phyloP scores from a whole-genome alignment of 2,797 vertebrate genomes.

The Urophycis tenuis region DNA sequence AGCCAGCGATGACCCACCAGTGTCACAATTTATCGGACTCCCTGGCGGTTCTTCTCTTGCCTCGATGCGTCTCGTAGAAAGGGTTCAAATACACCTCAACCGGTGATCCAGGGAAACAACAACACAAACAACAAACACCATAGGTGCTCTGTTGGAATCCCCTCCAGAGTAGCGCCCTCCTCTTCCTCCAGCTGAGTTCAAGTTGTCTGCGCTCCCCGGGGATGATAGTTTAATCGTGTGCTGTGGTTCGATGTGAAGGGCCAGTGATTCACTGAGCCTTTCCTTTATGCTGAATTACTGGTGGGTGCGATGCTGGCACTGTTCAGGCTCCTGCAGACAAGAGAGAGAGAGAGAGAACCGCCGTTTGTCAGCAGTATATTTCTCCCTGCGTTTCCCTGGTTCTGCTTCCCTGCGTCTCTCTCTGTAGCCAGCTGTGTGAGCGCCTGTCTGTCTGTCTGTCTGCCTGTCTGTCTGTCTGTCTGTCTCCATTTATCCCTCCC shows the following conservation, averaged over 20 bases:
- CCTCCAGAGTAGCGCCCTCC: not conserved
- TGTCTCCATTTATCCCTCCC: not conserved
- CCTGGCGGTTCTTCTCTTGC: too few relatives aligned
- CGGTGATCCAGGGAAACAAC: not conserved
- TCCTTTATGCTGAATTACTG: constrained; percentile 44
- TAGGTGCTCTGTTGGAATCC: not conserved
- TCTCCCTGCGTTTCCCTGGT: constrained; percentile 4
- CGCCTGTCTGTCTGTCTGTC: not conserved
- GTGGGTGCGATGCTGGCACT: constrained; percentile 38
- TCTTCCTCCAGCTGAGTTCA: not conserved
- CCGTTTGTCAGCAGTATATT: constrained; percentile 39
- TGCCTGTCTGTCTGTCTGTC: not conserved
- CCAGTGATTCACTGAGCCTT: constrained; percentile 58
- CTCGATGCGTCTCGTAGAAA: not conserved
- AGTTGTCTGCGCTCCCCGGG: not conserved
- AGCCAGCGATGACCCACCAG: not conserved
- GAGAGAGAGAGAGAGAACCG: constrained; percentile 21
- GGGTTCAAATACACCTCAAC: not conserved
- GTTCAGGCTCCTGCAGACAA: constrained; percentile 31
- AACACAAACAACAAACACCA: not conserved
- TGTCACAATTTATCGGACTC: too few relatives aligned
- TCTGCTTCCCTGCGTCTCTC: not conserved
- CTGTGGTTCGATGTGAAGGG: constrained; percentile 48
- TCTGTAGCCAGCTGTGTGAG: not conserved
- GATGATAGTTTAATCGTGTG: constrained; percentile 12